A percentile compares a stretch with the other conserved stretches of the same genome.
phyloP scores from a whole-genome alignment of 1,140 invertebrate genomes.

The Drosophila willistoni region DNA sequence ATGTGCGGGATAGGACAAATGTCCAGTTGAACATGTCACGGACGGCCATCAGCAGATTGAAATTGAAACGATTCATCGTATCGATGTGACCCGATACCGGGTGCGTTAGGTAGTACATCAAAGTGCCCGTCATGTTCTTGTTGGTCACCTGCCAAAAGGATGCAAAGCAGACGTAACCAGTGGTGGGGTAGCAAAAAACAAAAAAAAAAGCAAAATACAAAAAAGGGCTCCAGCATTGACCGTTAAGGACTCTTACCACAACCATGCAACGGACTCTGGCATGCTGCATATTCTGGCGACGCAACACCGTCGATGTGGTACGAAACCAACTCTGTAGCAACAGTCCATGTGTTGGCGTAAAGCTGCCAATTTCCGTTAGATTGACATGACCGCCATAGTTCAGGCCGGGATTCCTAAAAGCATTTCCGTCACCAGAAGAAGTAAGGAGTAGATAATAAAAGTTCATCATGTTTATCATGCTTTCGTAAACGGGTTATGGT shows the following conservation, averaged over 20 bases:
- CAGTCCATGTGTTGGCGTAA: conserved; percentile 72
- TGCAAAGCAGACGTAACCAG: background rate
- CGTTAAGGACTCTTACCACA: conserved; percentile 77
- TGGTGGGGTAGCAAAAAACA: background rate
- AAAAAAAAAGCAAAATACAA: no score
- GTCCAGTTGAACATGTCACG: conserved; percentile 87
- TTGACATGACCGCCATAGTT: conserved; percentile 84
- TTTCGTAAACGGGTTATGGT: no score
- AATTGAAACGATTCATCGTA: conserved; percentile 86
- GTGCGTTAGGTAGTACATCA: conserved; percentile 85
- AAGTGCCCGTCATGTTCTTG: conserved; percentile 83
- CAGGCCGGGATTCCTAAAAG: conserved; percentile 83
- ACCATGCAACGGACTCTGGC: conserved; percentile 84
- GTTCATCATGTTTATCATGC: conserved; percentile 2
- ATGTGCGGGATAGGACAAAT: conserved; percentile 84
- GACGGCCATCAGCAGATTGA: conserved; percentile 85
- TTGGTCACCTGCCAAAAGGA: conserved; percentile 82
- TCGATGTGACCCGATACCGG: conserved; percentile 85
- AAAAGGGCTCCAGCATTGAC: background rate
- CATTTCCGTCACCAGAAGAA: conserved; percentile 16
- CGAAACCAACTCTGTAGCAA: conserved; percentile 72
- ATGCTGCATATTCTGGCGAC: conserved; percentile 84
- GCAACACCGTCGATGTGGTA: conserved; percentile 83
- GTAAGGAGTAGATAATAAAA: background rate
- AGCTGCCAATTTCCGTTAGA: conserved; percentile 84